Evolutionary conservation across 2,797 vertebrate species (phyloP).

Genomic region (Spondyliosoma cantharus): DNA sequence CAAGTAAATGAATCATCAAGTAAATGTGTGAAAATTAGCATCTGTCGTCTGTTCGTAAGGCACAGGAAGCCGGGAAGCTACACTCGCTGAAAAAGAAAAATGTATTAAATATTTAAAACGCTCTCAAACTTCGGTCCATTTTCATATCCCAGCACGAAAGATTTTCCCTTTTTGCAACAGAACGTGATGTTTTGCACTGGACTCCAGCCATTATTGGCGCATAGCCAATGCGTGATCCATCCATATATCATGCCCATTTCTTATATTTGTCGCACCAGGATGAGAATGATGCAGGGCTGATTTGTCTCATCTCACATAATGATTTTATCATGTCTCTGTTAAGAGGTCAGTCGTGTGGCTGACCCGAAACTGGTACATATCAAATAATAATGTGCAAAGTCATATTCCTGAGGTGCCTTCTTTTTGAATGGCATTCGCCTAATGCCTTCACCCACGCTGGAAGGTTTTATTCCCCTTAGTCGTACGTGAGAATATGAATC

Average conservation of each 20-base stretch:
- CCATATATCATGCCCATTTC: neutral
- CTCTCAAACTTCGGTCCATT: neutral
- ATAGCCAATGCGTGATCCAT: neutral
- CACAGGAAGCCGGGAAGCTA: neutral
- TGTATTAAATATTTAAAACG: neutral
- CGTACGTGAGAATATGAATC: slow-evolving; percentile 45
- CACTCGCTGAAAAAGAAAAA: neutral
- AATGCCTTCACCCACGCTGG: slow-evolving; percentile 14
- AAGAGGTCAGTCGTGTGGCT: slow-evolving; percentile 40
- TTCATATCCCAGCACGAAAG: neutral
- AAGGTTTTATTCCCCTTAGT: slow-evolving; percentile 11
- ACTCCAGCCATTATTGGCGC: slow-evolving; percentile 4
- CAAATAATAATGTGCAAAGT: slow-evolving; percentile 34
- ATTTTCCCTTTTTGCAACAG: neutral
- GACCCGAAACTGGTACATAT: slow-evolving; percentile 23
- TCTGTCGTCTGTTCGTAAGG: slow-evolving; percentile 7
- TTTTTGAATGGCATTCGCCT: slow-evolving; percentile 11
- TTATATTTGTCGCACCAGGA: slow-evolving; percentile 25
- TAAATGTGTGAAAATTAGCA: slow-evolving; percentile 22
- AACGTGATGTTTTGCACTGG: neutral
- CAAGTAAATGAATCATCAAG: slow-evolving; percentile 15
- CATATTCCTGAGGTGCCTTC: slow-evolving; percentile 28
- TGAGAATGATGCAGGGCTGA: slow-evolving; percentile 20
- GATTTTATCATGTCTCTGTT: slow-evolving; percentile 27
- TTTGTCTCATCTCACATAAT: slow-evolving; percentile 7